phyloP scores from a whole-genome alignment of 1,140 invertebrate species.

The Drosophila azteca region DNA sequence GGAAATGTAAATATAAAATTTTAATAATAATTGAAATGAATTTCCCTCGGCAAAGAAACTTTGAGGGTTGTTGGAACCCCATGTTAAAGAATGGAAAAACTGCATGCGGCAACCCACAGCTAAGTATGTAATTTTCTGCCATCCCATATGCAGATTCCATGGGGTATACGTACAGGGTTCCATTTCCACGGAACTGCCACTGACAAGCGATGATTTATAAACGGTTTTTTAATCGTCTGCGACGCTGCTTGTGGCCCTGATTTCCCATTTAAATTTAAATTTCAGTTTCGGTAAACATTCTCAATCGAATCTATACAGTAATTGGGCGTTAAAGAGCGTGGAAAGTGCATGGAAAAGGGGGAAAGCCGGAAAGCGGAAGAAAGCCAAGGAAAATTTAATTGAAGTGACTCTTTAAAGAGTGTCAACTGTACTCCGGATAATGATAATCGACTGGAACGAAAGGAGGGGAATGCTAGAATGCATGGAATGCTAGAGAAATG shows the following conservation, averaged over 20 bases:
- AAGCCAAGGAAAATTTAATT: conserved; percentile 1
- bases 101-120: conserved; percentile 72
- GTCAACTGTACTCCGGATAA: conserved; percentile 20
- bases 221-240: conserved; percentile 65
- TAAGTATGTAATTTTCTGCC: conserved; percentile 56
- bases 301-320: conserved; percentile 59
- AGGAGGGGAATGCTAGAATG: no score
- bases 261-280: conserved; percentile 35
- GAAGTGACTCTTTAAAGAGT: conserved; percentile 12
- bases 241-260: conserved; percentile 18
- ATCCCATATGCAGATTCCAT: conserved; percentile 55
- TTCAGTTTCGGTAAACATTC: conserved; percentile 40
- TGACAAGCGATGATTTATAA: conserved; percentile 71
- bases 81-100: conserved; percentile 26
- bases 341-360: conserved; percentile 31
- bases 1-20: conserved; percentile 80
- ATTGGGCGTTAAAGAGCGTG: conserved; percentile 50
- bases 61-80: conserved; percentile 25
- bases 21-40: conserved; percentile 79
- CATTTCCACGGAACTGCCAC: conserved; percentile 10
- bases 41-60: conserved; percentile 34
- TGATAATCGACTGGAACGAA: neutral
- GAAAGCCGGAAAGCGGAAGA: conserved; percentile 5
- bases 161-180: neutral
- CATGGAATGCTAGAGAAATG: no score